Evolutionary conservation across 2,113 vertebrate genomes (phyloP).

Genomic region (Pelecanus crispus): DNA sequence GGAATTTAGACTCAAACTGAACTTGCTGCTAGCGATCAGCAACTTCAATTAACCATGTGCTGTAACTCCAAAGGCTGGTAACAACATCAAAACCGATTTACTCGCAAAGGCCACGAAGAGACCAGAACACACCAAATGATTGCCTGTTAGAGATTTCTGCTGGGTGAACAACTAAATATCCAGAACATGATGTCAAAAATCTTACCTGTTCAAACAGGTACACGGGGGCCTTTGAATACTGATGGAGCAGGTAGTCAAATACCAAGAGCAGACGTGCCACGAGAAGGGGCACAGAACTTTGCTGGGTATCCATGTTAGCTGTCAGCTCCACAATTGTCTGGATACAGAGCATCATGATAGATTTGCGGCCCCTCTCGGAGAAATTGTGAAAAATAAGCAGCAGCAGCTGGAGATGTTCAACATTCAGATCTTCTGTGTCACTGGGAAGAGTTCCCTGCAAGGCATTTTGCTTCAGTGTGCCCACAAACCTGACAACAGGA

Average conservation of each 20-base stretch:
- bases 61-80: neutral
- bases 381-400: slow-evolving; percentile 96
- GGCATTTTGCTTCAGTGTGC: slow-evolving; percentile 89
- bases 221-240: slow-evolving; percentile 88
- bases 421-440: slow-evolving; percentile 91
- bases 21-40: neutral
- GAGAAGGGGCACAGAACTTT: slow-evolving; percentile 83
- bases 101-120: neutral
- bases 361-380: slow-evolving; percentile 84
- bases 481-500: slow-evolving; percentile 81
- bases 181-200: neutral
- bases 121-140: neutral
- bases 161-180: neutral
- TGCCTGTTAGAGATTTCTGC: neutral
- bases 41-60: rapidly evolving
- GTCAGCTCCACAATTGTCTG: slow-evolving; percentile 90
- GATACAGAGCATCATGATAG: slow-evolving; percentile 81
- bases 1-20: neutral
- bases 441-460: slow-evolving; percentile 83
- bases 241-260: slow-evolving; percentile 93
- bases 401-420: slow-evolving; percentile 96
- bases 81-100: neutral
- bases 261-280: slow-evolving; percentile 89
- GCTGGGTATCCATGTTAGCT: slow-evolving; percentile 81
- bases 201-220: slow-evolving; percentile 95